Percentiles rank a stretch among this genome's conserved stretches.
These are phyloP conservation scores for Nasonovia ribisnigri DNA, from an alignment of 2,888 invertebrate genomes.

Conservation along the genomic window DNA sequence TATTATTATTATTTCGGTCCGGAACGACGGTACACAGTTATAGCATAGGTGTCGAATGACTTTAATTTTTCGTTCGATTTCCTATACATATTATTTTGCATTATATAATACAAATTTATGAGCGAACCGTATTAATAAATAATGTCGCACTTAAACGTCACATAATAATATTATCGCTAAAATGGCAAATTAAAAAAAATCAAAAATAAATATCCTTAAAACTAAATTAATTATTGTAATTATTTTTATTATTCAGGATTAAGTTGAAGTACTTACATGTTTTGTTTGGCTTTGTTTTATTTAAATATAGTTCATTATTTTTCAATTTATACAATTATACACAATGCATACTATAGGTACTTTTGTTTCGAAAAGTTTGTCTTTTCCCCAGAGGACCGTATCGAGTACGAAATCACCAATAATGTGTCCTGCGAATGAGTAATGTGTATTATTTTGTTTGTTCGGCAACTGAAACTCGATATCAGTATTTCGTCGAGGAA, in stretches of 20 bases:
- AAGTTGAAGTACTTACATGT: not conserved
- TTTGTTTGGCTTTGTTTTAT: not conserved
- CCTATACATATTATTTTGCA: not conserved
- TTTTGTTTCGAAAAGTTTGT: not conserved
- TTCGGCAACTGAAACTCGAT: not conserved
- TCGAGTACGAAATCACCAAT: not conserved
- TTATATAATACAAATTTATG: not conserved
- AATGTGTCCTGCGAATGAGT: not conserved
- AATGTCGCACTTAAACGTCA: not conserved
- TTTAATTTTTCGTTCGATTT: not conserved
- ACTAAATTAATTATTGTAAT: not conserved
- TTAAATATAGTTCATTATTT: not conserved
- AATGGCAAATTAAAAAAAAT: no score
- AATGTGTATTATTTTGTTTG: conserved; percentile 5
- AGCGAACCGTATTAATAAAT: not conserved
- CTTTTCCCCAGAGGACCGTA: not conserved
- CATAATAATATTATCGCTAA: not conserved
- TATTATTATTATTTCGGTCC: not conserved
- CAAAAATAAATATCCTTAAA: not conserved
- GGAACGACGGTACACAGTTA: not conserved
- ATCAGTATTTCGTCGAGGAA: not conserved
- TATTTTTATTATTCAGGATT: not conserved
- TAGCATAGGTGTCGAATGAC: not conserved
- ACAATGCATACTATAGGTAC: not conserved
- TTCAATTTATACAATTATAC: not conserved